phyloP scores from a whole-genome alignment of 2,888 invertebrate genomes.

The Cosmorhoe ocellata region DNA sequence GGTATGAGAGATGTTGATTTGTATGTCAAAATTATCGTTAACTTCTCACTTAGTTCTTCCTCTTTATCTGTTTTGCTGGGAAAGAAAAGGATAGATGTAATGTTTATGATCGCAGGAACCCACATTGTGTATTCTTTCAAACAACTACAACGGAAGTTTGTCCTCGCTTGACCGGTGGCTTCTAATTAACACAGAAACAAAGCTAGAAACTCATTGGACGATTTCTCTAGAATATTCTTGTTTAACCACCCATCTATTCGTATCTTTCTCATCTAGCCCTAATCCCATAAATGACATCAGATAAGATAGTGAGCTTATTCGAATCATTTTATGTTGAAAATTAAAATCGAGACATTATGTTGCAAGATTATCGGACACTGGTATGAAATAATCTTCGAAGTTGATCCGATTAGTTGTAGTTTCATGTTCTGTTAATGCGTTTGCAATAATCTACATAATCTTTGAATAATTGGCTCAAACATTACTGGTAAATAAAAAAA shows the following conservation, averaged over 20 bases:
- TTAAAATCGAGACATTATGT: constrained; percentile 50
- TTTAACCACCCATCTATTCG: constrained; percentile 64
- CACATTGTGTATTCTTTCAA: constrained; percentile 54
- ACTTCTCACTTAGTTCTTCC: constrained; percentile 36
- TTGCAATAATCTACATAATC: constrained; percentile 11
- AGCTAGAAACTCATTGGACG: constrained; percentile 71
- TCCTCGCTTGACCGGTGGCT: constrained; percentile 59
- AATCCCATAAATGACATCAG: constrained; percentile 80
- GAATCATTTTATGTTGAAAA: constrained; percentile 49
- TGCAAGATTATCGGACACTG: constrained; percentile 24
- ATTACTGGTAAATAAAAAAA: too few relatives aligned
- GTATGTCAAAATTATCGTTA: constrained; percentile 55
- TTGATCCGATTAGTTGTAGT: constrained; percentile 2
- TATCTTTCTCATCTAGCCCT: constrained; percentile 76
- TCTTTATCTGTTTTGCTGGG: constrained; percentile 36
- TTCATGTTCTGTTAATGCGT: constrained; percentile 17
- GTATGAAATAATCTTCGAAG: constrained; percentile 18
- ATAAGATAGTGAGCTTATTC: constrained; percentile 63
- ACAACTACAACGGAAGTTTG: constrained; percentile 72
- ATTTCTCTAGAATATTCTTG: constrained; percentile 67
- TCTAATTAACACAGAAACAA: constrained; percentile 79
- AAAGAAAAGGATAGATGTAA: constrained; percentile 34
- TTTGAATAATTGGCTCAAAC: neutral
- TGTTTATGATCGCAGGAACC: constrained; percentile 42
- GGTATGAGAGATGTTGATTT: constrained; percentile 41